Percentiles rank a stretch among this genome's conserved stretches.
These are phyloP conservation scores for Sorex maritimensis DNA, from an alignment of 2,797 vertebrate species.

Conservation along the genomic window DNA sequence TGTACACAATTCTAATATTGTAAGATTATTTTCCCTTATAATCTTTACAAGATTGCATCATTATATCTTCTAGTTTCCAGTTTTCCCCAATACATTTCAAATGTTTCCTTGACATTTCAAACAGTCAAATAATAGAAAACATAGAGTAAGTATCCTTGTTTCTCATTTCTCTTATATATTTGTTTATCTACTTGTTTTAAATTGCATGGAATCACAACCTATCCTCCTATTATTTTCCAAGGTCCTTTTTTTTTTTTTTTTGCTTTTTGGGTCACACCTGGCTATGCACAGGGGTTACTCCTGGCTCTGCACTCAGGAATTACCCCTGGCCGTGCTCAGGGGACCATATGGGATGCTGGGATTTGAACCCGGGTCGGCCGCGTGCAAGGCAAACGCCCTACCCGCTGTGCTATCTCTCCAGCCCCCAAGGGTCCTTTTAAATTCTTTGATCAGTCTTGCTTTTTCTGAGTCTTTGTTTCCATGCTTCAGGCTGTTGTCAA, in stretches of 20 bases:
- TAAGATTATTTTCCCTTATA: constrained; percentile 38
- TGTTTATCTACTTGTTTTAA: constrained; percentile 1
- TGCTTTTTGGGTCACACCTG: too few relatives aligned
- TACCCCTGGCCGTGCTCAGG: too few relatives aligned
- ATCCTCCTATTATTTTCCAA: not conserved
- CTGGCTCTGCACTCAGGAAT: too few relatives aligned
- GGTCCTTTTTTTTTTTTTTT: too few relatives aligned
- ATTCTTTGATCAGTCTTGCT: not conserved
- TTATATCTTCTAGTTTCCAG: not conserved
- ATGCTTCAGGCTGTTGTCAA: not conserved
- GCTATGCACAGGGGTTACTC: too few relatives aligned
- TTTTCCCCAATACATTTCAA: constrained; percentile 2
- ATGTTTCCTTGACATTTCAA: not conserved
- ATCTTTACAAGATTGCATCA: not conserved
- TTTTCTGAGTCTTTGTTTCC: not conserved
- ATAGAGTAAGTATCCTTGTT: constrained; percentile 1
- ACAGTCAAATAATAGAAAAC: not conserved
- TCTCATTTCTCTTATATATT: not conserved
- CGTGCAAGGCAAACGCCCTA: too few relatives aligned
- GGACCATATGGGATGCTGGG: too few relatives aligned
- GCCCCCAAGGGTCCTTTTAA: constrained; percentile 13
- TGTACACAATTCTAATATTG: constrained; percentile 9
- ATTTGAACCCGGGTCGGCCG: too few relatives aligned
- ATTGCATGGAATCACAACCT: not conserved
- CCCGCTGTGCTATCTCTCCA: too few relatives aligned